A percentile compares a stretch with the other conserved stretches of the same genome.
Evolutionary conservation across 1,140 invertebrate species (phyloP).

Genomic region (Ylistrum balloti): DNA sequence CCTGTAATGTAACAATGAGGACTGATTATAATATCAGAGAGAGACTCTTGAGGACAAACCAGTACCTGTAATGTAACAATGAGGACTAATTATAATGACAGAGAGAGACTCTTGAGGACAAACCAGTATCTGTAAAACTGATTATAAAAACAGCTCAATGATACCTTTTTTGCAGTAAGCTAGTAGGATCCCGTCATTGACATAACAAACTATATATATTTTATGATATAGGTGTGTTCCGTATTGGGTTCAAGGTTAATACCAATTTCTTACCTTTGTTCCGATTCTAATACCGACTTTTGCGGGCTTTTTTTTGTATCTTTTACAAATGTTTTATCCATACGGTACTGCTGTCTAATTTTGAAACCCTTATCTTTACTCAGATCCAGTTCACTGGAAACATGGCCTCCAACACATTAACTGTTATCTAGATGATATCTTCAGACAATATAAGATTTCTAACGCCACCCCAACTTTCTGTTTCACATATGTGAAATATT

Average conservation of each 20-base stretch:
- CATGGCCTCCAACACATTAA: background rate
- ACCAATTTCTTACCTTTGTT: background rate
- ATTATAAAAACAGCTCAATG: too few species aligned
- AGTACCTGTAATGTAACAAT: too few species aligned
- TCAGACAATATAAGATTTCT: background rate
- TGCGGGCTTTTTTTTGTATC: background rate
- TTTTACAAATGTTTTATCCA: background rate
- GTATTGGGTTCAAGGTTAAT: background rate
- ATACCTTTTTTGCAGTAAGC: too few species aligned
- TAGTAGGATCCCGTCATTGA: too few species aligned
- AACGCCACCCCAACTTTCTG: background rate
- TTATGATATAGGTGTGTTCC: background rate
- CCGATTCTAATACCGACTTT: background rate
- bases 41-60: too few species aligned
- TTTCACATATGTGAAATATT: background rate
- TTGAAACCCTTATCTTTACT: background rate
- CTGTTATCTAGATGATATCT: background rate
- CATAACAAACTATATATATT: too few species aligned
- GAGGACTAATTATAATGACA: too few species aligned
- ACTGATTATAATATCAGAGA: too few species aligned
- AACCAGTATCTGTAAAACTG: too few species aligned
- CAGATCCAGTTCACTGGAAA: constrained; percentile 10
- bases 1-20: too few species aligned
- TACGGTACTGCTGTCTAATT: background rate
- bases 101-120: too few species aligned